A percentile compares a stretch with the other conserved stretches of the same genome.
phyloP scores from a whole-genome alignment of 2,797 vertebrate species.

The Alcedo atthis region DNA sequence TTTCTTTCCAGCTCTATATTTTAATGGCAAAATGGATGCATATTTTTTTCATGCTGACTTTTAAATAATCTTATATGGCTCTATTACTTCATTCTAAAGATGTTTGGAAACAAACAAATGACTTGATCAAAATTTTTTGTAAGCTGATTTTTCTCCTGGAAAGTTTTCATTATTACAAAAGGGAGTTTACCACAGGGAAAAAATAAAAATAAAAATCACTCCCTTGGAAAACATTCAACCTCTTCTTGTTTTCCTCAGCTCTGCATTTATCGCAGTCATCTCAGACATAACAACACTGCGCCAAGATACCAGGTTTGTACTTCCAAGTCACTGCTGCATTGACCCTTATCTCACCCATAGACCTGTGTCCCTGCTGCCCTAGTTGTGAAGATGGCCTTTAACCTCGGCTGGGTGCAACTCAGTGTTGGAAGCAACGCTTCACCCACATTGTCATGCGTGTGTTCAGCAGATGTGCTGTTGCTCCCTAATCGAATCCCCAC shows the following conservation, averaged over 20 bases:
- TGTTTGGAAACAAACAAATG: slow-evolving; percentile 31
- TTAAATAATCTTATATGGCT: not conserved
- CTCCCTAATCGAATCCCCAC: not conserved
- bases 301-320: not conserved
- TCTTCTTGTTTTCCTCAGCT: not conserved
- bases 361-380: not conserved
- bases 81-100: not conserved
- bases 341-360: not conserved
- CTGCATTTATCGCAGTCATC: not conserved
- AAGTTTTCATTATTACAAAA: not conserved
- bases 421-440: not conserved
- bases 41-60: slow-evolving; percentile 30
- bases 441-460: accelerated
- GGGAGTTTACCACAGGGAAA: not conserved
- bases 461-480: not conserved
- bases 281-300: not conserved
- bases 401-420: not conserved
- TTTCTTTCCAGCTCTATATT: not conserved
- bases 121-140: not conserved
- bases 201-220: not conserved
- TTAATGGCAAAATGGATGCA: not conserved
- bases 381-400: not conserved
- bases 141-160: not conserved
- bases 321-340: not conserved
- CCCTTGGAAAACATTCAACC: not conserved